These are phyloP conservation scores for Ophioninae sp. DNA, from an alignment of 2,888 invertebrate species.

Conservation along the genomic window DNA sequence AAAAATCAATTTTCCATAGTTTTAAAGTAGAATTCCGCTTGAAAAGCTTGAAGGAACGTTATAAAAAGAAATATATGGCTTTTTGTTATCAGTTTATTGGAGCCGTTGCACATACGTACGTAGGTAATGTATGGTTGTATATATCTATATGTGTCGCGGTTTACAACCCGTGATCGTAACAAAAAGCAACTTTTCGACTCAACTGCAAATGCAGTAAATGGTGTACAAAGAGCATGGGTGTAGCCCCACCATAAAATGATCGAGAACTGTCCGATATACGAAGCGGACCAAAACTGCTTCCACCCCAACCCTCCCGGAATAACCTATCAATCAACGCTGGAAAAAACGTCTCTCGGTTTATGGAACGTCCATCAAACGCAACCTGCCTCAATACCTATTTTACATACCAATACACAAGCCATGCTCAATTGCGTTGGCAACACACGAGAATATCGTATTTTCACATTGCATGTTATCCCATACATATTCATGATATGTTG, in stretches of 20 bases:
- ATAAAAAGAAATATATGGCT: too few species aligned
- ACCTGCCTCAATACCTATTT: constrained; percentile 21
- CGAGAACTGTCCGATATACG: constrained; percentile 41
- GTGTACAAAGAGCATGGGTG: constrained; percentile 1
- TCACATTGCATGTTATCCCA: neutral
- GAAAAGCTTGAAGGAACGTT: too few species aligned
- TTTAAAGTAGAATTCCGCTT: too few species aligned
- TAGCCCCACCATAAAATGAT: constrained; percentile 33
- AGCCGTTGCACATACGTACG: too few species aligned
- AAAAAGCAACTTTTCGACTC: neutral
- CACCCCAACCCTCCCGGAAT: neutral
- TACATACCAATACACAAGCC: neutral
- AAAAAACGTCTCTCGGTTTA: constrained; percentile 18
- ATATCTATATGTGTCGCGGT: neutral
- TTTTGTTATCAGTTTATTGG: too few species aligned
- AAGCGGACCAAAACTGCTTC: neutral
- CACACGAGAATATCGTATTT: neutral
- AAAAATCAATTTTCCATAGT: too few species aligned
- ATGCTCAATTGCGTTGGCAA: neutral
- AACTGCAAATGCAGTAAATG: constrained; percentile 3
- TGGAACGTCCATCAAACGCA: constrained; percentile 15
- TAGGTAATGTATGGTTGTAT: neutral
- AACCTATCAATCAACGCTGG: constrained; percentile 36
- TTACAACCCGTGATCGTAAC: constrained; percentile 41
- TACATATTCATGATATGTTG: neutral